phyloP scores from a whole-genome alignment of 1,140 invertebrate species.

The Conus ventricosus region DNA sequence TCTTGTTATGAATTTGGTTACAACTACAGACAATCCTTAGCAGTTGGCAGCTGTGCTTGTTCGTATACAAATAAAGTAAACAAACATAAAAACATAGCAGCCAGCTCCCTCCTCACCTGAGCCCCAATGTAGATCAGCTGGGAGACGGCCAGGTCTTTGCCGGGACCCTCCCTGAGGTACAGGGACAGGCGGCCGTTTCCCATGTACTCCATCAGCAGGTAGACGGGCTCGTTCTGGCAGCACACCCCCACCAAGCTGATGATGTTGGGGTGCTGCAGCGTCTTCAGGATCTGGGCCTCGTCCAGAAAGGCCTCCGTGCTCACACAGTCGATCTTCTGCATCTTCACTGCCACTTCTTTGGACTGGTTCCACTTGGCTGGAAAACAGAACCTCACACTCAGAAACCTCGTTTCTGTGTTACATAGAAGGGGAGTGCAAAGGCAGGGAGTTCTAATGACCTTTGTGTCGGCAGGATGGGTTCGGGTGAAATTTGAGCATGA shows the following conservation, averaged over 20 bases:
- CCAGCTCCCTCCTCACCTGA: conserved; percentile 55
- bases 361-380: conserved; percentile 89
- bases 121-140: conserved; percentile 66
- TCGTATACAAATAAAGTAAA: too few species aligned
- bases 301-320: conserved; percentile 96
- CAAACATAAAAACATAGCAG: too few species aligned
- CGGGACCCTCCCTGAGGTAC: conserved; percentile 66
- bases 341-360: conserved; percentile 95
- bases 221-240: conserved; percentile 97
- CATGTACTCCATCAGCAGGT: conserved; percentile 96
- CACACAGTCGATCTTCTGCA: conserved; percentile 95
- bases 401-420: neutral
- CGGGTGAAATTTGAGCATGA: too few species aligned
- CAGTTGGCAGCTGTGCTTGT: too few species aligned
- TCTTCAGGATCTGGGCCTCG: conserved; percentile 98
- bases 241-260: conserved; percentile 98
- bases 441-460: too few species aligned
- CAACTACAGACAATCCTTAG: too few species aligned
- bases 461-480: too few species aligned
- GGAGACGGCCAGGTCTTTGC: conserved; percentile 55
- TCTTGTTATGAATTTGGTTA: too few species aligned
- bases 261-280: conserved; percentile 94
- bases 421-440: neutral
- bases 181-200: conserved; percentile 64
- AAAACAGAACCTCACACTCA: neutral